Base-by-base conservation (phyloP, 2,797 vertebrate species). In the Pterois miles region DNA sequence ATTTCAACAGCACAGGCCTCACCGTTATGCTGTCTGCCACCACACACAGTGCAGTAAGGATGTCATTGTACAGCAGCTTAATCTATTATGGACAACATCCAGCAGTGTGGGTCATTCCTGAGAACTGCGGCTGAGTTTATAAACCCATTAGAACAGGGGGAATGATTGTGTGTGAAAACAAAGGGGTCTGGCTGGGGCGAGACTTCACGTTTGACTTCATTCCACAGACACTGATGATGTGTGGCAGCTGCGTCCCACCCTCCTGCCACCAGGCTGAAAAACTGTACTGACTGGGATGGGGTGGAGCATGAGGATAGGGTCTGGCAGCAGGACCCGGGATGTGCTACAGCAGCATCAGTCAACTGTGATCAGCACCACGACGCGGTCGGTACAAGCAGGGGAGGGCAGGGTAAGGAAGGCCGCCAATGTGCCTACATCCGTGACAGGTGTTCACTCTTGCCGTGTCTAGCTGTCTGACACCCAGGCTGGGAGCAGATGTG, bases 171-270 rank as follows among this genome's bases (percentile, higher is more conserved):
- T 29, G 29, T 54, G 74, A 86, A 87, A 92, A 88, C 73, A 90
- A 93, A 91, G 69, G 73, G 65, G 82, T 81, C 87, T 85, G 74
- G 74, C 78, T 58, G 6, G 77, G 75, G 57, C 27, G 23, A 74
- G 84, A 88, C 87, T 93, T 89, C 76, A 89, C 85, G 80, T 89
- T 86, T 87, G 88, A 92, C 78, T 93, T 92, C 77, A 84, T 86
- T 84, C 59, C 54, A 56, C 73, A 86, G 86, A 93, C 60, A 43
- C 36, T 89, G 83, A 94, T 87, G 80, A 76, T 2, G 50, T 74
- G 82, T 89, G 89, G 86, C 90, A 94, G 86, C 78, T 81, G 77
- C 75, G 74, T 77, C 86, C 68, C 68, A 34, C 46, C 40, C 65
- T 80, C 33, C 71, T 46, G 65, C 85, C 58, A 82, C 70, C 46